These are phyloP conservation scores for Polyodon spathula DNA, from an alignment of 2,113 vertebrate genomes.

Conservation along the genomic window DNA sequence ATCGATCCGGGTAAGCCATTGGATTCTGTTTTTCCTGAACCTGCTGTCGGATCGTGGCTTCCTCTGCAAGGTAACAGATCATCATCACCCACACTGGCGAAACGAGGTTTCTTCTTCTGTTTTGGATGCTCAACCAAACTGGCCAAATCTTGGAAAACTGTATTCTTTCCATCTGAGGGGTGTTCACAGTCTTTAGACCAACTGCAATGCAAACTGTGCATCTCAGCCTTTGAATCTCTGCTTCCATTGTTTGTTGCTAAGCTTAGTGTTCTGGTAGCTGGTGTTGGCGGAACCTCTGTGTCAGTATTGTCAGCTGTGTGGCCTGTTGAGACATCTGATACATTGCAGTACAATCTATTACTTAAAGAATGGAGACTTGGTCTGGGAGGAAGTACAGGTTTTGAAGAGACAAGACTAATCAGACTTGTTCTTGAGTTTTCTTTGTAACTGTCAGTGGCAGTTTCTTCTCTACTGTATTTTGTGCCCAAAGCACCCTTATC, in stretches of 20 bases:
- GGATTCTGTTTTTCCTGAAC: slow-evolving; percentile 15
- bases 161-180: not conserved
- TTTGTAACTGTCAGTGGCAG: slow-evolving; percentile 12
- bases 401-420: slow-evolving; percentile 32
- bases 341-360: slow-evolving; percentile 17
- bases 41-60: slow-evolving; percentile 11
- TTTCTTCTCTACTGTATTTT: not conserved
- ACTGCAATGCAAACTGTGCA: not conserved
- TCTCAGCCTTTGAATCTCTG: not conserved
- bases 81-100: slow-evolving; percentile 34
- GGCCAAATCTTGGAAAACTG: slow-evolving; percentile 10
- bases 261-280: slow-evolving; percentile 13
- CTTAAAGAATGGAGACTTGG: slow-evolving; percentile 35
- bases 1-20: slow-evolving; percentile 38
- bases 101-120: slow-evolving; percentile 42
- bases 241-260: not conserved
- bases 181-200: not conserved
- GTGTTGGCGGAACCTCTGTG: slow-evolving; percentile 14
- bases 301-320: not conserved
- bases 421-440: slow-evolving; percentile 34
- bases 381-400: slow-evolving; percentile 52
- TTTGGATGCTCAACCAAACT: slow-evolving; percentile 36
- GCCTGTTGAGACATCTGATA: slow-evolving; percentile 1
- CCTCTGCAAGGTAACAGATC: slow-evolving; percentile 26
- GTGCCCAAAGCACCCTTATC: not conserved